These are phyloP conservation scores for Bactericera cockerelli DNA, from an alignment of 1,140 invertebrate genomes.

Conservation along the genomic window DNA sequence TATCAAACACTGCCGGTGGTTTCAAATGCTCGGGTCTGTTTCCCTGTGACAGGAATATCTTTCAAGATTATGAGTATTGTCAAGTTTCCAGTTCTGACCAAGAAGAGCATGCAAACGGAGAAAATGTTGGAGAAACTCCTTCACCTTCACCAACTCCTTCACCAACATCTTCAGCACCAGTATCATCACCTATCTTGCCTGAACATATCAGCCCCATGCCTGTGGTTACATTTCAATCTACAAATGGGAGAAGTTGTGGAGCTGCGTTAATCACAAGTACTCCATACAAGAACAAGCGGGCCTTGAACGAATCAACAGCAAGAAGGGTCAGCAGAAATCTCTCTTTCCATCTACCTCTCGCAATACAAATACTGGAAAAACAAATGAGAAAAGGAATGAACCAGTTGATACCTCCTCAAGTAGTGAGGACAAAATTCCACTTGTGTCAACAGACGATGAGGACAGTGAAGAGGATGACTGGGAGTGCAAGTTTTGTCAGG, in stretches of 20 bases:
- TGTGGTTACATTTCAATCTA: background rate
- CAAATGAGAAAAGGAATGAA: background rate
- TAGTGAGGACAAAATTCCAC: background rate
- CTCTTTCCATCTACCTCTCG: background rate
- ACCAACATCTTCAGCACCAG: background rate
- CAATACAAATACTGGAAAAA: background rate
- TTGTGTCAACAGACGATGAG: background rate
- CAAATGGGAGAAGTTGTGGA: background rate
- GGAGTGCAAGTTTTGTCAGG: background rate
- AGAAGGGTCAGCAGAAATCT: background rate
- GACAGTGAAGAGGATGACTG: background rate
- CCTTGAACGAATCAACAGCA: background rate
- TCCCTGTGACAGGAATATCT: background rate
- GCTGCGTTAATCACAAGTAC: background rate
- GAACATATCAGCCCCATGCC: background rate
- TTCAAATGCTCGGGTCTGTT: slow-evolving; percentile 20
- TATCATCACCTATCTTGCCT: background rate
- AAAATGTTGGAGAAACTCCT: background rate
- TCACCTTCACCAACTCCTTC: background rate
- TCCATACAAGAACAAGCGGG: background rate
- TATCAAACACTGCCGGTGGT: slow-evolving; percentile 21
- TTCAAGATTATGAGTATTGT: background rate
- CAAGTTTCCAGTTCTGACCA: background rate
- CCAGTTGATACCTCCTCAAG: background rate
- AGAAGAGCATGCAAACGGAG: too few species aligned